Evolutionary conservation across 2,797 vertebrate genomes (phyloP), one percentile per base, ranked within the genome.

Genomic region (Sebastes goodei): DNA sequence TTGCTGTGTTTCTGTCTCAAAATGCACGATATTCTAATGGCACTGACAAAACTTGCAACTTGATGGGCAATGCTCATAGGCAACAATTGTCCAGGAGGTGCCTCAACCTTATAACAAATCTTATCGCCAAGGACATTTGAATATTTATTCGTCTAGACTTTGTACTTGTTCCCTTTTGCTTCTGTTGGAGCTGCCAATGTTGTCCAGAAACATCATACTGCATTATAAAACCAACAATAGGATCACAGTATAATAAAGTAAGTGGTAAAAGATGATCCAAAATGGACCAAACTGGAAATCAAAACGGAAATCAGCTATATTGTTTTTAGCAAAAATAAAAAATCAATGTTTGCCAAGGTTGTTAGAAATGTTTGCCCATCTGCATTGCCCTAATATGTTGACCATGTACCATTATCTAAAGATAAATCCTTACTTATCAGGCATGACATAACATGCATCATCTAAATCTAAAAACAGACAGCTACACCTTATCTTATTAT

Each of bases 1-100:
- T 81, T 61, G 10, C 79, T 88, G 89, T 93, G 91, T 93, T 92
- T 92, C 90, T 84, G 38, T 89, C 88, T 90, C 80, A 77, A 79
- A 81, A 79, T 78, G 61, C 77, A 83, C 49, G 9, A 82, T 20
- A 35, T 52, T 71, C 9, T 80, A 42, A 67, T 67, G 32, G n/a
- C 12, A 62, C 57, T 56, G 35, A 75, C 61, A 64, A 42, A 35
- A 78, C 49, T 80, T 76, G 46, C 70, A 88, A 68, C 46, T 66
- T 77, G 7, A 72, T 62, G 35, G 86, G 79, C 86, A 92, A 87
- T 53, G 67, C 68, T 88, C n/a, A 74, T 14, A 66, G 74, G 76
- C 84, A 86, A 67, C 49, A 73, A 9, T 81, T 81, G 77, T 57
- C 80, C 17, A 55, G 20, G 12, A 55, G n/a, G 25, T 35, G 8